phyloP scores from a whole-genome alignment of 2,797 vertebrate genomes.

The Pipistrellus pipistrellus region DNA sequence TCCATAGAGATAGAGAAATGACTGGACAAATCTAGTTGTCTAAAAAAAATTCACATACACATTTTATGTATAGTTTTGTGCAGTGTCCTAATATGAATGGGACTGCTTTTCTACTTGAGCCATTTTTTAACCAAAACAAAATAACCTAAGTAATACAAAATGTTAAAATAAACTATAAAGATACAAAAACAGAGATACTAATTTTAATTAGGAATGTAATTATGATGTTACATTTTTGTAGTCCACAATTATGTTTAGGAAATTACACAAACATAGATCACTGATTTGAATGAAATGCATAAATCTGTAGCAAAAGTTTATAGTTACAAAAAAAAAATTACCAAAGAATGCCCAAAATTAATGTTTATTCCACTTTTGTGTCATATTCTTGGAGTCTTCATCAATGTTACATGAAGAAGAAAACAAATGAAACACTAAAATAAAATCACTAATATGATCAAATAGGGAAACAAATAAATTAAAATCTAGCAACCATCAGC shows the following conservation, averaged over 20 bases:
- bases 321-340: conserved; percentile 95
- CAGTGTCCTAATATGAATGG: conserved; percentile 92
- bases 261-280: conserved; percentile 91
- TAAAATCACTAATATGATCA: conserved; percentile 91
- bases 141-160: conserved; percentile 91
- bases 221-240: conserved; percentile 91
- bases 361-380: conserved; percentile 94
- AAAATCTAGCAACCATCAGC: conserved; percentile 92
- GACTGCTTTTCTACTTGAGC: conserved; percentile 91
- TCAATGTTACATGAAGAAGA: conserved; percentile 90
- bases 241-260: conserved; percentile 90
- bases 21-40: conserved; percentile 91
- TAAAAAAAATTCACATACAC: conserved; percentile 93
- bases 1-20: conserved; percentile 88
- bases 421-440: conserved; percentile 91
- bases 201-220: conserved; percentile 93
- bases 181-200: conserved; percentile 90
- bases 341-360: conserved; percentile 93
- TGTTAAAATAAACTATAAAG: conserved; percentile 91
- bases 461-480: conserved; percentile 93
- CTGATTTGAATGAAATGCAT: conserved; percentile 94
- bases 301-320: conserved; percentile 92
- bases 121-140: conserved; percentile 92
- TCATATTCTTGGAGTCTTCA: conserved; percentile 90
- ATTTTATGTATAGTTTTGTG: conserved; percentile 96